Evolutionary conservation across 2,888 invertebrate species (phyloP), one percentile per base, ranked within the genome.

Genomic region (Nipponacmea schrenckii): DNA sequence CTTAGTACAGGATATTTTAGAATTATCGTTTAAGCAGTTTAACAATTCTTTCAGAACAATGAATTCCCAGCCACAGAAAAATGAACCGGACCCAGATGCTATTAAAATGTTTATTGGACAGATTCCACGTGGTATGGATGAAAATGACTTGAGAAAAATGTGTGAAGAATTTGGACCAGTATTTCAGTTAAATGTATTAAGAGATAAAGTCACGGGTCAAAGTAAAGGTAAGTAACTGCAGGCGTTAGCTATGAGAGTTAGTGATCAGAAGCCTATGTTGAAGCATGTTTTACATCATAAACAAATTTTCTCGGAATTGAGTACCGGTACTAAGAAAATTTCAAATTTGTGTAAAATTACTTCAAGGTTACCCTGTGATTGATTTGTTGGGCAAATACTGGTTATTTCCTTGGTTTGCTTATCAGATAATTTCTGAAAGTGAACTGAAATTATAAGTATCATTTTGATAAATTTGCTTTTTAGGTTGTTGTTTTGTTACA

Each of bases 401-500:
- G n/a, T n/a, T n/a, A n/a, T n/a, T 31, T 3, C 31, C 31, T 31
- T 3, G 31, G 31, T 31, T 31, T 31, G 31, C 31, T 5, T 31
- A 5, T 31, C 5, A 31, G 5, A 3, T 31, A 3, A 3, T 31
- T 31, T 31, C 31, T 31, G 31, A 31, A 31, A 31, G 31, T 31
- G 31, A 31, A 31, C 31, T 31, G 31, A 31, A 3, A 31, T 31
- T 31, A 31, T 31, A 1, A 10, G 1, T 39, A 39, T 5, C 10
- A 10, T 39, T 39, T 39, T 39, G 4, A 39, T 39, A 39, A 39
- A 72, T 66, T 76, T 46, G 72, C 10, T 86, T 95, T 94, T 71
- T 94, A 98, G 98, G 98, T 91, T 99, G 99, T 93, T 99, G 98
- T 92, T 99, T 99, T 92, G 98, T 99, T 89, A 99, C 98, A 89